Evolutionary conservation across 2,888 invertebrate species (phyloP), one percentile per base, ranked within the genome.

Genomic region (Beris morrisii): DNA sequence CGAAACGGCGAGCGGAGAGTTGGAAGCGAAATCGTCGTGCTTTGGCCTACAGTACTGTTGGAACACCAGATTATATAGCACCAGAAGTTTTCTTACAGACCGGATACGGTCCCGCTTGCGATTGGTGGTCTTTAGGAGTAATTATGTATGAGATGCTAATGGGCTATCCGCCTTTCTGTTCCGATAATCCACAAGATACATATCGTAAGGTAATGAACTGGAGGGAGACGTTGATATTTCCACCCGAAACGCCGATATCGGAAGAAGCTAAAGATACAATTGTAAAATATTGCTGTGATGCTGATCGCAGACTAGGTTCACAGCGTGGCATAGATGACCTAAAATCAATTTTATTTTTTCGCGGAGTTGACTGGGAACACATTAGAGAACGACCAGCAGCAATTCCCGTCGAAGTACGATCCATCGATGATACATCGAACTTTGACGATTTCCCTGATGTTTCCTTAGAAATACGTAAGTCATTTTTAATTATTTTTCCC

Each of bases 101-200:
- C 45, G 99, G 99, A 52, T 99, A 99, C 82, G 96, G 95, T 4
- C 92, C 95, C 58, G 92, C 96, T 67, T 99, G 98, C 75, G 99
- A 99, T 82, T 99, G 97, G 95, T 99, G 99, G 99, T 97, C 97
- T 69, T 85, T 99, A 67, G 99, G 99, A 31, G 99, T 99, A 67
- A 99, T 99, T 75, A 99, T 99, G 99, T 99, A 98, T 83, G 99
- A 99, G 84, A 99, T 99, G 99, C 85, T 99, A 73, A 99, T 99
- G 82, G 98, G 99, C 28, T 99, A 98, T 82, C 99, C 99, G 70
- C 99, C 99, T 64, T 99, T 99, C 83, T 99, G 99, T 82, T 98
- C 98, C 66, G 98, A 99, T 82, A 97, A 81, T 73, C 81, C 81
- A 1, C 81, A 81, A 70, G 81, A 81, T 68, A 81, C 81, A 67